Base-by-base conservation (phyloP, 92 coral and sea anemone genomes). In the Phenganax stokvisi region DNA sequence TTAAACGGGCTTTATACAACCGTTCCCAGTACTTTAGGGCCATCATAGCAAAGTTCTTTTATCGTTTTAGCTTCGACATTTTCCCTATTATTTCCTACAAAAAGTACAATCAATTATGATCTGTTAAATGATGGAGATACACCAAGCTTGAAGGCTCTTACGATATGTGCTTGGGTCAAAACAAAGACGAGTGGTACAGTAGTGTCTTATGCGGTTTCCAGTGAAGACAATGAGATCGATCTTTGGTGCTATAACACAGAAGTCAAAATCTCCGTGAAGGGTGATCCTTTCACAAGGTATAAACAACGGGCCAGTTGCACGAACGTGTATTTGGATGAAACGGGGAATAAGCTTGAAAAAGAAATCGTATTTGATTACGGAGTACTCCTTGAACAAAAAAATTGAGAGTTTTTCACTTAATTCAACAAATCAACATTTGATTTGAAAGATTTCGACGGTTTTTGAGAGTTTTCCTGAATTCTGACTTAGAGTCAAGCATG, bases 91-190 rank as follows among this genome's bases (percentile, higher is more conserved):
- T 66, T 66, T 66, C 72, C 72, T 27, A 15, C 0, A 10, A 12
- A 66, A 8, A 66, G 72, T 66, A 66, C 37, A 44, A 17, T 6
- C 0, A 51, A 66, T 17, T 66, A 66, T 29, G 72, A 1, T 16
- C 51, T 10, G 9, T 7, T 25, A 66, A 17, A 30, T 10, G 72
- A 66, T 17, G 51, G 51, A 10, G 11, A 13, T 27, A 27, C 31
- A 17, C 47, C 51, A 66, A 51, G 4, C 0, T 27, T 66, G 37
- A 30, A 13, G 12, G 72, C 72, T 30, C 10, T 66, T 12, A 10
- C 72, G 0, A 66, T 66, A 44, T 66, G 72, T 66, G 72, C 72
- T 51, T 66, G 72, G 72, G 72, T 17, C 51, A 66, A 66, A 51
- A 66, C 11, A 11, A 66, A 66, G 9, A 15, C 4, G 31, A 17